phyloP scores from a whole-genome alignment of 37 sponge, comb jelly and placozoan genomes.

The Agelas oroides region DNA sequence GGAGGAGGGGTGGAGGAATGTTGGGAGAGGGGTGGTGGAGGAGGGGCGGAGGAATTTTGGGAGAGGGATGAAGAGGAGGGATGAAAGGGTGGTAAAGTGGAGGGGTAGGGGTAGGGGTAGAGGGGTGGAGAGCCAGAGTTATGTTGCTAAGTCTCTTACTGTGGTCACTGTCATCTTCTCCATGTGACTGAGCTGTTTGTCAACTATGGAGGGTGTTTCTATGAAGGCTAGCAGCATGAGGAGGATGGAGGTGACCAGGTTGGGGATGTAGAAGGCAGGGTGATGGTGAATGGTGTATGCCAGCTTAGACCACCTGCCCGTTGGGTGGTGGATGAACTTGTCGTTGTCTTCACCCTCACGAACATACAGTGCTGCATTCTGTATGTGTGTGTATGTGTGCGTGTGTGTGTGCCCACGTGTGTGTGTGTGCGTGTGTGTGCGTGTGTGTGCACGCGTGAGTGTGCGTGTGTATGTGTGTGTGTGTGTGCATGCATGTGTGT shows the following conservation, averaged over 20 bases:
- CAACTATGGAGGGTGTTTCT: constrained; percentile 51
- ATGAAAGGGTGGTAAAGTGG: too few species aligned
- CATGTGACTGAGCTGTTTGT: too few species aligned
- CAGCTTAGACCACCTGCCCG: constrained; percentile 31
- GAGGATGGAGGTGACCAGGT: constrained; percentile 45
- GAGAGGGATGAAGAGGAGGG: too few species aligned
- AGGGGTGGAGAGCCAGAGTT: too few species aligned
- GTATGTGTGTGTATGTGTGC: constrained; percentile 11
- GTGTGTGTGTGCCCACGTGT: not conserved
- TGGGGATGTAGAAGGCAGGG: constrained; percentile 43
- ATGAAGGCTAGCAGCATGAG: constrained; percentile 75
- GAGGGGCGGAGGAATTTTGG: too few species aligned
- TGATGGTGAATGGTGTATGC: constrained; percentile 82
- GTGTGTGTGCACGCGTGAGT: constrained; percentile 32
- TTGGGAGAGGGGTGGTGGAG: too few species aligned
- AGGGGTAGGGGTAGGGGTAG: too few species aligned
- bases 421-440: constrained; percentile 7
- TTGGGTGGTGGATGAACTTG: constrained; percentile 70
- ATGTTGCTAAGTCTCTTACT: too few species aligned
- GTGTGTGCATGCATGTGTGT: not conserved
- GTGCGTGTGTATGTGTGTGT: constrained; percentile 18
- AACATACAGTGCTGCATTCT: too few species aligned
- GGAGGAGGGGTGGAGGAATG: too few species aligned
- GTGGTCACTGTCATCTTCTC: too few species aligned
- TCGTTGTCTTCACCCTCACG: constrained; percentile 86